These are phyloP conservation scores for Sebastiscus albofasciatus DNA, from an alignment of 2,797 vertebrate genomes.

Conservation along the genomic window DNA sequence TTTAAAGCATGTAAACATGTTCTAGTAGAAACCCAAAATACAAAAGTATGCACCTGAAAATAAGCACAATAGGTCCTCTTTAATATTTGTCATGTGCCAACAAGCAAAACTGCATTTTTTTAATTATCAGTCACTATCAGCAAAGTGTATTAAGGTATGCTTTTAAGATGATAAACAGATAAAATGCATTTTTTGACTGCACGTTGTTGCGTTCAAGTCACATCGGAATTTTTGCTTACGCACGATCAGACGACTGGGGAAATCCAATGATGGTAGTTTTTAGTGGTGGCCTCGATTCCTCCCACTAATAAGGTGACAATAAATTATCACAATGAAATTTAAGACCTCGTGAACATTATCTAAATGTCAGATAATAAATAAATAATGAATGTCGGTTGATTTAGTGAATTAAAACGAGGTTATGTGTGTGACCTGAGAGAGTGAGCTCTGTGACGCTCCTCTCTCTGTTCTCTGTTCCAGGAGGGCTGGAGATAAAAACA, in stretches of 20 bases:
- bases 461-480: slow-evolving; percentile 28
- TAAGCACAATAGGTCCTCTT: neutral
- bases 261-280: neutral
- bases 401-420: no score
- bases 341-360: neutral
- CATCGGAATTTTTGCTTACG: neutral
- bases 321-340: accelerated
- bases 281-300: neutral
- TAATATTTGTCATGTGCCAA: neutral
- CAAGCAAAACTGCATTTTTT: neutral
- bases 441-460: slow-evolving; percentile 52
- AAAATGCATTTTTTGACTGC: neutral
- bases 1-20: no score
- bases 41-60: no score
- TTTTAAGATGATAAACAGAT: neutral
- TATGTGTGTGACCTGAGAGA: slow-evolving; percentile 9
- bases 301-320: no score
- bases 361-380: no score
- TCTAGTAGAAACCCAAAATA: no score
- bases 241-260: accelerated
- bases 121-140: neutral
- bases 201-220: slow-evolving; percentile 29
- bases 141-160: neutral
- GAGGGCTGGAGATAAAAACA: slow-evolving; percentile 49
- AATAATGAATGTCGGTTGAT: no score